phyloP scores from a whole-genome alignment of 2,888 invertebrate species.

The Acrobasis suavella region DNA sequence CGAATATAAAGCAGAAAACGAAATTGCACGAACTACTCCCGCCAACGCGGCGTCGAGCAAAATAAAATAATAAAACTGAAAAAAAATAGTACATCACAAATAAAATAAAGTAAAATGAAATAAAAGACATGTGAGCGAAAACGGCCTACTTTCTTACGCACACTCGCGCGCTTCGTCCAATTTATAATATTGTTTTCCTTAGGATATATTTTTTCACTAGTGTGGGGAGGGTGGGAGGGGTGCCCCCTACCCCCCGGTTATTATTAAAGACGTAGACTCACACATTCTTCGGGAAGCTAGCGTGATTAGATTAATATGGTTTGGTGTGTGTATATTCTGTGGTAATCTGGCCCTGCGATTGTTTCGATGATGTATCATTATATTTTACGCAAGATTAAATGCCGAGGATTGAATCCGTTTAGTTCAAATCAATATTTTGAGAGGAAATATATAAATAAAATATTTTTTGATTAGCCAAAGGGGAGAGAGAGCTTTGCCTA shows the following conservation, averaged over 20 bases:
- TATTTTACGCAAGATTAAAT: conserved; percentile 1
- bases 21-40: conserved; percentile 15
- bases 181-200: conserved; percentile 83
- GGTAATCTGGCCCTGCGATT: conserved; percentile 35
- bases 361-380: conserved; percentile 9
- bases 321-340: conserved; percentile 46
- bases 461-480: too few species aligned
- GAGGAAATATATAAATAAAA: too few species aligned
- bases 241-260: conserved; percentile 64
- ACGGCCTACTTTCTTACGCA: conserved; percentile 52
- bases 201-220: conserved; percentile 82
- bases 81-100: conserved; percentile 69
- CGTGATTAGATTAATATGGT: conserved; percentile 81
- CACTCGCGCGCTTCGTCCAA: conserved; percentile 66
- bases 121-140: conserved; percentile 65
- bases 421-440: background rate
- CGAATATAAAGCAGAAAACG: conserved; percentile 7
- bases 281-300: conserved; percentile 74
- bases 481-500: too few species aligned
- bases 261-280: conserved; percentile 82
- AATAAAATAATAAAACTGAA: conserved; percentile 68
- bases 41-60: conserved; percentile 29
- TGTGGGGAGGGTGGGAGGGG: conserved; percentile 47
- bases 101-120: conserved; percentile 77
- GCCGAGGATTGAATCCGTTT: background rate